Evolutionary conservation across 2,888 invertebrate genomes (phyloP).

Genomic region (Scaptomyza reducta): DNA sequence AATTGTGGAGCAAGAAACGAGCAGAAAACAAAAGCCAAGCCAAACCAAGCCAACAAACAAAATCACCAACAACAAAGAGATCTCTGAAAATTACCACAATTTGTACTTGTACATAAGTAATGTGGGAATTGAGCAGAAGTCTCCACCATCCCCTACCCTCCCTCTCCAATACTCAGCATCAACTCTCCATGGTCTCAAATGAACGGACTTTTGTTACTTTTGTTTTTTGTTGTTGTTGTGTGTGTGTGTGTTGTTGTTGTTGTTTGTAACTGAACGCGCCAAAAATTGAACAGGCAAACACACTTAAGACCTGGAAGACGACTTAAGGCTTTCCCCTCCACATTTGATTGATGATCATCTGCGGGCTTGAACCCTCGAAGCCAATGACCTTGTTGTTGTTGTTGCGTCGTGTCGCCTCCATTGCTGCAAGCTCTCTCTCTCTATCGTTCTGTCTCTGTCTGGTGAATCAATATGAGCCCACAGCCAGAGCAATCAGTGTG

Average conservation of each 20-base stretch:
- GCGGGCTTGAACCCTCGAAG: slow-evolving; percentile 56
- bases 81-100: slow-evolving; percentile 80
- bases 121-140: slow-evolving; percentile 69
- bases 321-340: slow-evolving; percentile 48
- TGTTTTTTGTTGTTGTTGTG: slow-evolving; percentile 20
- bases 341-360: slow-evolving; percentile 77
- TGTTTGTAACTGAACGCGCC: slow-evolving; percentile 56
- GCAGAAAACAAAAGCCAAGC: slow-evolving; percentile 30
- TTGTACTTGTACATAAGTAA: slow-evolving; percentile 81
- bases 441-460: neutral
- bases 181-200: slow-evolving; percentile 10
- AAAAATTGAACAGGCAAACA: slow-evolving; percentile 77
- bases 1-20: slow-evolving; percentile 63
- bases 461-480: slow-evolving; percentile 72
- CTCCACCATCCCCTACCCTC: neutral
- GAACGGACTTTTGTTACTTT: slow-evolving; percentile 44
- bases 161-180: too few species aligned
- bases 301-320: slow-evolving; percentile 63
- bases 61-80: slow-evolving; percentile 74
- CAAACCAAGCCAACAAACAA: slow-evolving; percentile 31
- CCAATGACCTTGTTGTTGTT: slow-evolving; percentile 79
- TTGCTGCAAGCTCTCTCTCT: slow-evolving; percentile 6
- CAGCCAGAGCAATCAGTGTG: slow-evolving; percentile 30
- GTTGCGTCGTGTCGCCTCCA: slow-evolving; percentile 7
- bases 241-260: slow-evolving; percentile 32